These are phyloP conservation scores for Rhagoletis pomonella DNA, from an alignment of 1,140 invertebrate genomes.

Conservation along the genomic window DNA sequence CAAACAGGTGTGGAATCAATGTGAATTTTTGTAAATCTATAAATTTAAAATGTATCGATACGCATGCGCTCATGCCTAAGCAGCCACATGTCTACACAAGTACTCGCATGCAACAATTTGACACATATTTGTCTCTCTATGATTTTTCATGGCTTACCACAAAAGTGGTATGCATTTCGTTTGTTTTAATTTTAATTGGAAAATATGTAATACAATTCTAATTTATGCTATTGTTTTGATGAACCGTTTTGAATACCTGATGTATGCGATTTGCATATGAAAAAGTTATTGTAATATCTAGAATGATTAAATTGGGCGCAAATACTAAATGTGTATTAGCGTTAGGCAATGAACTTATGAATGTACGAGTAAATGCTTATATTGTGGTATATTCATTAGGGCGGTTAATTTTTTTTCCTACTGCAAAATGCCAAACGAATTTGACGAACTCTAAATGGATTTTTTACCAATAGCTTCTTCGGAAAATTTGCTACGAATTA, in stretches of 20 bases:
- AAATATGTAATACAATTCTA: neutral
- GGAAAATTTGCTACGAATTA: too few relatives aligned
- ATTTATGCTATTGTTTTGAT: neutral
- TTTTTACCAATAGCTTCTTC: too few relatives aligned
- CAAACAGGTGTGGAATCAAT: constrained; percentile 11
- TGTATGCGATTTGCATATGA: neutral
- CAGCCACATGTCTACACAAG: neutral
- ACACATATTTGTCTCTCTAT: neutral
- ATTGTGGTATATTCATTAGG: too few relatives aligned
- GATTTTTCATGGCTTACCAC: neutral
- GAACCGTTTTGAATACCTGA: neutral
- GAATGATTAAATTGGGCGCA: neutral
- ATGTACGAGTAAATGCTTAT: too few relatives aligned
- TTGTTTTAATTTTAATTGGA: constrained; percentile 33
- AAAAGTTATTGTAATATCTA: neutral
- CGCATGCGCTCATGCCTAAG: neutral
- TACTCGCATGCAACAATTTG: neutral
- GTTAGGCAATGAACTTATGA: too few relatives aligned
- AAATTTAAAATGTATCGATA: neutral
- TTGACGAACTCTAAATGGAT: too few relatives aligned
- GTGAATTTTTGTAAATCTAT: constrained; percentile 29
- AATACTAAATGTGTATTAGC: neutral
- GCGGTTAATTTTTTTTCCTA: too few relatives aligned
- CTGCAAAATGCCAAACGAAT: too few relatives aligned
- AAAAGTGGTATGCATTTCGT: neutral